These are phyloP conservation scores for Gallinago paraguaiae DNA, from an alignment of 2,113 vertebrate species.

Conservation along the genomic window DNA sequence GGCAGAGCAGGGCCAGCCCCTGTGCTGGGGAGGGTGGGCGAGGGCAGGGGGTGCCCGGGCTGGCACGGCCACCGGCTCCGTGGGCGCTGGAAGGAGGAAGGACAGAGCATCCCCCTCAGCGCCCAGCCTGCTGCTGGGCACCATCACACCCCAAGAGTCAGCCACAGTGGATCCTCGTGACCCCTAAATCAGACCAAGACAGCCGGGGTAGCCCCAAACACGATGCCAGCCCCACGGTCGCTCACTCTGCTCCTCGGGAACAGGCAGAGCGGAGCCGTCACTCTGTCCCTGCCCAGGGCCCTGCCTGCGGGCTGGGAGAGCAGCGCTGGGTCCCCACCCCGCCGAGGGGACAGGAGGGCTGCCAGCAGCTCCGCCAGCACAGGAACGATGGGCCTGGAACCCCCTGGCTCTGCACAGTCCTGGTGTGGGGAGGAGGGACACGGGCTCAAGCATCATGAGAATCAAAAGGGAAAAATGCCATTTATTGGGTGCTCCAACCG, in stretches of 20 bases:
- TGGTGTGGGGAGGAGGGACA: accelerated
- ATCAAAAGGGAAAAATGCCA: accelerated
- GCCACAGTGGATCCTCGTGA: background rate
- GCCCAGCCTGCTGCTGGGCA: background rate
- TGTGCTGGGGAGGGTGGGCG: accelerated
- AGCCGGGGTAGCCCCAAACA: accelerated
- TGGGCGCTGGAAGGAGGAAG: background rate
- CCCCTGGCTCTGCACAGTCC: accelerated
- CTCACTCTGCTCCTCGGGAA: accelerated
- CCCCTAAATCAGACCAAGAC: background rate
- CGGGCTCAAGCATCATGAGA: accelerated
- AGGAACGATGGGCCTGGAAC: accelerated
- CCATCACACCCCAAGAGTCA: background rate
- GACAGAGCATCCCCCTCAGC: background rate
- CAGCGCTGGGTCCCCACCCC: background rate
- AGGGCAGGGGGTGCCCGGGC: background rate
- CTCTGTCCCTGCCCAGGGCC: too few species aligned
- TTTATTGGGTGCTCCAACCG: background rate
- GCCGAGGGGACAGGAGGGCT: accelerated
- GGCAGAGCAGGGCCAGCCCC: background rate
- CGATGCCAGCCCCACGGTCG: accelerated
- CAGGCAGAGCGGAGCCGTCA: accelerated
- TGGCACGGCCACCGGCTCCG: background rate
- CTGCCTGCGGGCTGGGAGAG: accelerated
- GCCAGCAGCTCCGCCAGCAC: background rate